A percentile compares a stretch with the other conserved stretches of the same genome.
phyloP scores from a whole-genome alignment of 2,888 invertebrate species.

The Dicroscelio sp. region DNA sequence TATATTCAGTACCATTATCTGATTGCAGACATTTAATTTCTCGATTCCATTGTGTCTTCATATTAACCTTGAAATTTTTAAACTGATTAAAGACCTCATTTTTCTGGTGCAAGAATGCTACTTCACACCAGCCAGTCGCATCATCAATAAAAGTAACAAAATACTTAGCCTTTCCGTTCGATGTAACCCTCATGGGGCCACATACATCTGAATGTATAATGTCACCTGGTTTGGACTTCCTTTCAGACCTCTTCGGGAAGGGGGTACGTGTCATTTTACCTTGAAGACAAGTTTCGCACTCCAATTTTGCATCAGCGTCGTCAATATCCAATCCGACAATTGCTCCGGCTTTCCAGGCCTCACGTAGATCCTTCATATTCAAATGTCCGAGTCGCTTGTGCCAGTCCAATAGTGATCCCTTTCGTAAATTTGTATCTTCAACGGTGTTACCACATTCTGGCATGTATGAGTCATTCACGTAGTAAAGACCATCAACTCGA shows the following conservation, averaged over 20 bases:
- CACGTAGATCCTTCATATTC: constrained; percentile 46
- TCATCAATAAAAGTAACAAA: constrained; percentile 37
- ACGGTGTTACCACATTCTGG: background rate
- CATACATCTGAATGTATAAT: constrained; percentile 67
- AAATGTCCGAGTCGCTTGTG: constrained; percentile 53
- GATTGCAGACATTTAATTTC: constrained; percentile 78
- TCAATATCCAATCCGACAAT: constrained; percentile 4
- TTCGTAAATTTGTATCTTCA: background rate
- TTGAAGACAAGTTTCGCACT: constrained; percentile 72
- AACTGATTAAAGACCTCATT: constrained; percentile 64
- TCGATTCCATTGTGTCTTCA: constrained; percentile 63
- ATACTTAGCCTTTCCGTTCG: background rate
- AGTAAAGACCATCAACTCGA: background rate
- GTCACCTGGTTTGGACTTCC: constrained; percentile 66
- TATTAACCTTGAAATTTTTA: constrained; percentile 57
- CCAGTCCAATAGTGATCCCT: constrained; percentile 23
- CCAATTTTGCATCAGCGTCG: constrained; percentile 30
- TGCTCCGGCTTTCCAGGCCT: background rate
- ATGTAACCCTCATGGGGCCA: constrained; percentile 16
- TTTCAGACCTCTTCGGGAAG: constrained; percentile 67
- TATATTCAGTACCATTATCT: constrained; percentile 40
- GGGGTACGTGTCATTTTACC: constrained; percentile 74
- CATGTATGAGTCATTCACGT: background rate
- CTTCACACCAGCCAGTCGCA: constrained; percentile 39
- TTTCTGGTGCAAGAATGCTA: constrained; percentile 38